A percentile compares a stretch with the other conserved stretches of the same genome.
Evolutionary conservation across 2,888 invertebrate genomes (phyloP).

Genomic region (Argyresthia albistria): DNA sequence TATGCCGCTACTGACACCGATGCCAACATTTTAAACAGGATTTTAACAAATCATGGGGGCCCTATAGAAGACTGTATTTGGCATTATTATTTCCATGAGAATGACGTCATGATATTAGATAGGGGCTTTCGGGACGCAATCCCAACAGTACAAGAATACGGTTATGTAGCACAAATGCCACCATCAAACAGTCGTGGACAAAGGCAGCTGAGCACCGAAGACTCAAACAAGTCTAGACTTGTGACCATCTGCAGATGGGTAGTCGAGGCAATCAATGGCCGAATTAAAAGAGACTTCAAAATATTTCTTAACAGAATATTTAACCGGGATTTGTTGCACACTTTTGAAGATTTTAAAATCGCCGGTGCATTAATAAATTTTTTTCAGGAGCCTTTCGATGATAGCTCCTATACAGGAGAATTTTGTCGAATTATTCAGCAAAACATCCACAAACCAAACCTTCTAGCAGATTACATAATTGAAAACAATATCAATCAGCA

Average conservation of each 20-base stretch:
- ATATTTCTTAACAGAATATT: constrained; percentile 11
- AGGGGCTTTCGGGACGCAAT: constrained; percentile 2
- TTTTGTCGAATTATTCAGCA: constrained; percentile 7
- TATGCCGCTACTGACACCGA: constrained; percentile 8
- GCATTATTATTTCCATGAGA: neutral
- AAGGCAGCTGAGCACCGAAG: constrained; percentile 1
- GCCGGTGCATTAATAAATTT: constrained; percentile 13
- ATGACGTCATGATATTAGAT: constrained; percentile 1
- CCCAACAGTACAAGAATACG: neutral
- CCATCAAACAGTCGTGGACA: neutral
- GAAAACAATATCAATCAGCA: constrained; percentile 11
- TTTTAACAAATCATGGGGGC: neutral
- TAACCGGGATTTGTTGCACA: constrained; percentile 8
- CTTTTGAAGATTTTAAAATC: constrained; percentile 11
- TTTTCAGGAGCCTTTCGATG: constrained; percentile 6
- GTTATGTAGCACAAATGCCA: neutral
- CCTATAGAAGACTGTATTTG: neutral
- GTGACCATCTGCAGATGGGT: constrained; percentile 15
- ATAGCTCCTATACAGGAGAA: constrained; percentile 7
- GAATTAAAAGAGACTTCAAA: constrained; percentile 13
- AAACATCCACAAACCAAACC: constrained; percentile 6
- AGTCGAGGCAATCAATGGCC: constrained; percentile 13
- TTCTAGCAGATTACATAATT: constrained; percentile 8
- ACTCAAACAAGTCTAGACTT: constrained; percentile 8
- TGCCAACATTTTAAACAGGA: neutral